Evolutionary conservation across 2,113 vertebrate species (phyloP), one percentile per base, ranked within the genome.

Genomic region (Chrysochloris asiatica): DNA sequence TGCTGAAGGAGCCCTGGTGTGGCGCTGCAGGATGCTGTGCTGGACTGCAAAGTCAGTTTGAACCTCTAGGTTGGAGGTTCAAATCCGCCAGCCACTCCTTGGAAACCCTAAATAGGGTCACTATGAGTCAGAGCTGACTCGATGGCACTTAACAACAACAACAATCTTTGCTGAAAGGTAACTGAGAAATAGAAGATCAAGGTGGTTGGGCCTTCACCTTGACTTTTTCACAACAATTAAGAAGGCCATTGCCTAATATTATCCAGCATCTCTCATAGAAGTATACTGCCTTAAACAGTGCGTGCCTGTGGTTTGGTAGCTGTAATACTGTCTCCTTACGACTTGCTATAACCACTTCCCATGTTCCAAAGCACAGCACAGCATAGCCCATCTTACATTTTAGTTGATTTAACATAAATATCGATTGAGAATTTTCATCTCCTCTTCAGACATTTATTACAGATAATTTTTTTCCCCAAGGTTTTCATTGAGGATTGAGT

Each of bases 321-420:
- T 83, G 30, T n/a, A 43, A 50, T 61, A 50, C 4, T 83, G 16
- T 67, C 4, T 87, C 45, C 56, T 36, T 69, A 0, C 36, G 22
- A 3, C 77, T 84, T 61, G 3, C 41, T 65, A 3, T 77, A 79
- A 75, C 50, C 11, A 76, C 14, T 87, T 76, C 43, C 50, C 33
- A 75, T 71, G 38, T 81, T 56, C 76, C 19, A 47, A 85, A 90
- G 88, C 50, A 45, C 8, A 54, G 5, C 22, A 63, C 9, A n/a
- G n/a, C n/a, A n/a, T n/a, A 80, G 13, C 24, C 52, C 82, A 21
- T 65, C 86, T 86, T 67, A 71, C 71, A 72, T 80, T 63, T 88
- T 33, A 86, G 9, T 77, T 85, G 56, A 61, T 72, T 89, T 36
- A 85, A 13, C 41, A 41, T 76, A 76, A 91, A 85, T 67, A 52